Conservation (phyloP, 2,888 invertebrate species). For the Drosophila gaucha region DNA sequence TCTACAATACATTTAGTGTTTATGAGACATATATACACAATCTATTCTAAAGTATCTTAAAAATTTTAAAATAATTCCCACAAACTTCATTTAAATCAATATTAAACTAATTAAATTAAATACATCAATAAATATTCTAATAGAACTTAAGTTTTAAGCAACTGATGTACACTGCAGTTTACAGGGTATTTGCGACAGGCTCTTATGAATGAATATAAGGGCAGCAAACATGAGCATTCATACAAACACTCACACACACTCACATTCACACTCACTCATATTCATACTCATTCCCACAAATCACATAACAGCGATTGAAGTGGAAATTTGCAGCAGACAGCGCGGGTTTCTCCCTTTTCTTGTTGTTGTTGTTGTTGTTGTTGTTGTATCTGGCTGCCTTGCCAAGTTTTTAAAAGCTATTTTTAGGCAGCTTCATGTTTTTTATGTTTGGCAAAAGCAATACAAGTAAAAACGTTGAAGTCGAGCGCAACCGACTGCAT, state of each 20-base stretch:
- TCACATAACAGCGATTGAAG: slow-evolving; percentile 56
- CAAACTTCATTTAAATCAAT: too few species aligned
- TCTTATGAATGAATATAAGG: slow-evolving; percentile 70
- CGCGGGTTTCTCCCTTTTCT: slow-evolving; percentile 27
- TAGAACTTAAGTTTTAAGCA: background rate
- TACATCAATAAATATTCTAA: background rate
- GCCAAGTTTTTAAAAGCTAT: slow-evolving; percentile 60
- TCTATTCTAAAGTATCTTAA: too few species aligned
- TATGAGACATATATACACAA: too few species aligned
- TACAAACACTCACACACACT: slow-evolving; percentile 13
- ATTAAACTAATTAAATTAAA: too few species aligned
- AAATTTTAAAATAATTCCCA: too few species aligned
- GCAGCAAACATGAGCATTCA: slow-evolving; percentile 48
- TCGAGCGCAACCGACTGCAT: background rate
- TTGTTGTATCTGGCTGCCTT: slow-evolving; percentile 20
- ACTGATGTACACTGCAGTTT: background rate
- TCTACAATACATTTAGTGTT: too few species aligned
- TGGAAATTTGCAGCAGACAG: slow-evolving; percentile 71
- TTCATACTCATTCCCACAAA: slow-evolving; percentile 20
- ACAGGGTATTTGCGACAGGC: slow-evolving; percentile 41
- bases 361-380: slow-evolving; percentile 13
- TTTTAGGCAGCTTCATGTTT: slow-evolving; percentile 51
- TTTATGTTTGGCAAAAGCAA: slow-evolving; percentile 20
- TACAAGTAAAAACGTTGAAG: background rate
- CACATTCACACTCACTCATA: slow-evolving; percentile 14